Evolutionary conservation across 1,140 invertebrate species (phyloP), one percentile per base, ranked within the genome.

Genomic region (Listronotus oregonensis): DNA sequence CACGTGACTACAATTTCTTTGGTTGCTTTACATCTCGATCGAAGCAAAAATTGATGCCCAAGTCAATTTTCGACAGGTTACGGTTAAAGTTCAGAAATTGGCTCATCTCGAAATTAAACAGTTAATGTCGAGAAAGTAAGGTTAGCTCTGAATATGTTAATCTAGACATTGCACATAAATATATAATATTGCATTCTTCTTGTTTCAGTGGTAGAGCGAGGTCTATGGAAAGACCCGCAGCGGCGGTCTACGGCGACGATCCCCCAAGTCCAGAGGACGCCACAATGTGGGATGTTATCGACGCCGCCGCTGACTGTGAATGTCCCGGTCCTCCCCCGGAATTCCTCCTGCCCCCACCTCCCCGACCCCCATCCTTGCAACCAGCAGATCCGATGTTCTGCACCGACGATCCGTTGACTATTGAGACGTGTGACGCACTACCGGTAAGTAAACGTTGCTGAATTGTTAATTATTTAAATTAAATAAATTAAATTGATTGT

Each of bases 341-440:
- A 68, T 79, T 79, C 57, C 47, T 77, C 46, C 55, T 77, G 54
- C 78, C 78, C 44, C 78, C 77, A 18, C 77, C 78, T 8, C 77
- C 77, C 8, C 58, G 76, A 47, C 77, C 78, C 7, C 77, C 77
- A 15, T 70, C 76, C 40, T 67, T 78, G 9, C 77, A 79, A 67
- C 71, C 75, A 1, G 65, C 72, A 17, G 76, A 78, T 68, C 72
- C 74, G 9, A 69, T 72, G 52, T 76, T 77, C 66, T 79, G 78
- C 67, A 70, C 75, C 17, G 78, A 79, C 54, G 77, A 79, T 58
- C 73, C 77, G 32, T 54, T 79, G 51, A 71, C 75, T 12, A 77
- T 79, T 18, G 77, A 79, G 66, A 78, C 77, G 34, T 79, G 77
- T 62, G 77, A 79, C 68, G 77, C 76, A 18, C 69, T 78, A 71